Evolutionary conservation across 2,797 vertebrate species (phyloP), one percentile per base, ranked within the genome.

Genomic region (Margarornis squamiger): DNA sequence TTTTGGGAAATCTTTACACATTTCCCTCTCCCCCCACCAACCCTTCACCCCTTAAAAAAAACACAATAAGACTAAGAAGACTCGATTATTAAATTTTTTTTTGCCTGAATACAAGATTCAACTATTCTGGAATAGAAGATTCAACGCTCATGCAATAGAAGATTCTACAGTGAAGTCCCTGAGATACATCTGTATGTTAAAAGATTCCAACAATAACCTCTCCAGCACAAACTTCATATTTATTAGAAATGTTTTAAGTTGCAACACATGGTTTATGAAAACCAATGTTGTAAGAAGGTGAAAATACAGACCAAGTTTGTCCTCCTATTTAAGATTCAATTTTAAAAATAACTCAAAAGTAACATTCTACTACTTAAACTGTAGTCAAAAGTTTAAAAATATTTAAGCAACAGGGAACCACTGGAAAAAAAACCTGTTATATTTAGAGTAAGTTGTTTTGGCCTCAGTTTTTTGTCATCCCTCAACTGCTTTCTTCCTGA

Each of bases 141-240:
- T 63, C 7, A 34, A 15, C 39, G 82, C 74, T 10, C 18, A 27
- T 3, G 38, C 65, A 94, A 81, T 1, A 88, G 26, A 85, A 86
- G 68, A 81, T 83, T 70, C 77, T 88, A 86, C 36, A 79, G 34
- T 7, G 9, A 83, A 72, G 88, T 96, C 96, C 96, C 95, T 93
- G 86, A 97, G 95, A 91, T 90, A 45, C 49, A 86, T 41, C 67
- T 91, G 70, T 32, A 75, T 55, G 61, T 92, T 88, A 38, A 86
- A 96, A 88, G 83, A 93, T 86, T 92, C 76, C 86, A 95, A 79
- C 58, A 83, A 85, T 86, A 87, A 88, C 77, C 94, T 95, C 93
- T 95, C 83, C 75, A 82, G 62, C 85, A 88, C 63, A 93, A 85
- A 90, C 77, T 86, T 84, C 5, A 1, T 85, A 85, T 90, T 91